Evolutionary conservation across 2,113 vertebrate genomes (phyloP).

Genomic region (Apistogramma diplotaenia): DNA sequence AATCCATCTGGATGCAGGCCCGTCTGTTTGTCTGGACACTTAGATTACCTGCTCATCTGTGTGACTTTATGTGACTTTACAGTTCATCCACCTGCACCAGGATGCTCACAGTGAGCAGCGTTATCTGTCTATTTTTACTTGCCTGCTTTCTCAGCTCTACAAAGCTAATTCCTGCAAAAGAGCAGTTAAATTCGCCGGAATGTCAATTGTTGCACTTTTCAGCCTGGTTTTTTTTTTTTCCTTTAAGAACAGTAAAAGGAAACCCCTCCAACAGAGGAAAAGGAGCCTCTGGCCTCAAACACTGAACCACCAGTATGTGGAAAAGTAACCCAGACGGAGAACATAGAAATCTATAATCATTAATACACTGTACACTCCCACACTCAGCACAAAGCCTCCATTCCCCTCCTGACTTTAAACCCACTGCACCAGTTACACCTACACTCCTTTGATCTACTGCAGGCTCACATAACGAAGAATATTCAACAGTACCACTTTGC

Average conservation of each 20-base stretch:
- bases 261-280: neutral
- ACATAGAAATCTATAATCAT: conserved; percentile 20
- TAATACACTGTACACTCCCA: conserved; percentile 36
- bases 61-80: neutral
- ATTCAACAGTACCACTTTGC: conserved; percentile 7
- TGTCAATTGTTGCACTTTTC: neutral
- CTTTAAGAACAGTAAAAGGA: too few relatives aligned
- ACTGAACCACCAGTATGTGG: neutral
- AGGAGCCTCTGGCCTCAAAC: neutral
- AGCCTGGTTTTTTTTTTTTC: neutral
- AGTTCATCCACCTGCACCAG: conserved; percentile 11
- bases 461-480: conserved; percentile 34
- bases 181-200: neutral
- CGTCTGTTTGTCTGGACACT: conserved; percentile 14
- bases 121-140: neutral
- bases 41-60: conserved; percentile 14
- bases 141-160: neutral
- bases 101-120: neutral
- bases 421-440: conserved; percentile 54
- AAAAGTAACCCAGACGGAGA: neutral
- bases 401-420: conserved; percentile 41
- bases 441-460: conserved; percentile 52
- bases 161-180: neutral
- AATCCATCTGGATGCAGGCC: conserved; percentile 10
- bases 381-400: conserved; percentile 35